Evolutionary conservation across 2,797 vertebrate genomes (phyloP), one percentile per base, ranked within the genome.

Genomic region (Rhodeus uyekii): DNA sequence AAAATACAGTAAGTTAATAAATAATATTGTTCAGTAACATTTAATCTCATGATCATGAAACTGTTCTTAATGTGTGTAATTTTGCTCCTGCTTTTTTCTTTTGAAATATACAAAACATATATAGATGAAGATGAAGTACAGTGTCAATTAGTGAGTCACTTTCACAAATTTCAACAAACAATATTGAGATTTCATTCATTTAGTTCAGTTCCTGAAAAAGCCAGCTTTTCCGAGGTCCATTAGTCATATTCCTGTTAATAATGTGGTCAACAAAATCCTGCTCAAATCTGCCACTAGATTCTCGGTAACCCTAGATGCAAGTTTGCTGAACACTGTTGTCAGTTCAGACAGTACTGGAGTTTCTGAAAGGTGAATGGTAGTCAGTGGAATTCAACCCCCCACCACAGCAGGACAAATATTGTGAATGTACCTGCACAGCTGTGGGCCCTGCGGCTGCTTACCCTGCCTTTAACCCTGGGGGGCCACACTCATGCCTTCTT

Each of bases 351-450:
- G 32, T 29, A 8, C 50, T 67, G 27, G 22, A 14, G 58, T 61
- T 85, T 86, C 36, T 76, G 8, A 75, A 29, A 68, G 27, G 39
- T 64, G 76, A 82, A 80, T 32, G 60, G 24, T 27, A 72, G 22
- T 72, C 46, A 73, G 53, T 78, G 74, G 75, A 85, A 86, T 79
- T 68, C 48, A 60, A 32, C 44, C 73, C n/a, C 60, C 29, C 65
- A 77, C 48, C 38, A 38, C 22, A 60, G 63, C 76, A 39, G 46
- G 55, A 76, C 46, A 75, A 87, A 83, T 85, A 73, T 84, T 75
- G 65, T 44, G 50, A 65, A 64, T 81, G 67, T 84, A 79, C 81
- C 87, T 80, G 65, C 80, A 87, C 86, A 86, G 85, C 82, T 85
- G 82, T 69, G 82, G 36, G 61, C 68, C 82, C 78, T 27, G 74